These are phyloP conservation scores for Eulimnadia texana DNA, from an alignment of 1,140 invertebrate species.

Conservation along the genomic window DNA sequence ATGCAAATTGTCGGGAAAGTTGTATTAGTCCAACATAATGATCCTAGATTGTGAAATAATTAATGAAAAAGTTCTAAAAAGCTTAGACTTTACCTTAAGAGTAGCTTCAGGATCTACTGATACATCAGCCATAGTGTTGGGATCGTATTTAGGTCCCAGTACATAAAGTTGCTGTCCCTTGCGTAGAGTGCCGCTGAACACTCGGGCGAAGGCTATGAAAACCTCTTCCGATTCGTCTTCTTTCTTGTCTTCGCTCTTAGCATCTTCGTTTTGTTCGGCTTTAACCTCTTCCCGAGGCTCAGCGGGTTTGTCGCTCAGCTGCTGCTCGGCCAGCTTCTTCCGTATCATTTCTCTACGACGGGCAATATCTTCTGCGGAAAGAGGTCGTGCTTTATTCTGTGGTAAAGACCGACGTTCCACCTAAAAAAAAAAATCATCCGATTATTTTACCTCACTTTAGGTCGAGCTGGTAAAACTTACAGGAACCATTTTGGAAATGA, in stretches of 20 bases:
- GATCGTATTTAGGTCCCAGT: constrained; percentile 80
- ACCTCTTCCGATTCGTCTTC: constrained; percentile 40
- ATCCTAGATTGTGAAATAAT: too few species aligned
- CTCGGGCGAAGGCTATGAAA: constrained; percentile 83
- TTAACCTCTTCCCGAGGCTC: constrained; percentile 14
- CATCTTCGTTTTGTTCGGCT: constrained; percentile 8
- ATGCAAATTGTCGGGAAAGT: too few species aligned
- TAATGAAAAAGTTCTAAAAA: too few species aligned
- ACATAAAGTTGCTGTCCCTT: constrained; percentile 66
- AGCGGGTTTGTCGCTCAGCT: constrained; percentile 22
- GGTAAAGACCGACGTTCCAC: constrained; percentile 48
- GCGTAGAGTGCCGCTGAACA: constrained; percentile 75
- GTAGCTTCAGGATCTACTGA: constrained; percentile 37
- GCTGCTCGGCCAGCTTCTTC: constrained; percentile 40
- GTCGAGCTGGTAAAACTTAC: too few species aligned
- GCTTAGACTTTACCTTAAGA: constrained; percentile 31
- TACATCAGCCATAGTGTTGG: constrained; percentile 31
- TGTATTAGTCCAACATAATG: too few species aligned
- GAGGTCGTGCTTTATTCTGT: constrained; percentile 49
- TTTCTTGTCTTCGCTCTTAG: constrained; percentile 18
- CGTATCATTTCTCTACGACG: constrained; percentile 50
- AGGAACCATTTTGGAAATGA: constrained; percentile 90
- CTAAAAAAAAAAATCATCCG: constrained; percentile 19
- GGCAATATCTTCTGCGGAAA: constrained; percentile 61
- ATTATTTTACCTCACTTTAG: too few species aligned